Conservation (phyloP, 2,797 vertebrate genomes). For the Anabas testudineus region DNA sequence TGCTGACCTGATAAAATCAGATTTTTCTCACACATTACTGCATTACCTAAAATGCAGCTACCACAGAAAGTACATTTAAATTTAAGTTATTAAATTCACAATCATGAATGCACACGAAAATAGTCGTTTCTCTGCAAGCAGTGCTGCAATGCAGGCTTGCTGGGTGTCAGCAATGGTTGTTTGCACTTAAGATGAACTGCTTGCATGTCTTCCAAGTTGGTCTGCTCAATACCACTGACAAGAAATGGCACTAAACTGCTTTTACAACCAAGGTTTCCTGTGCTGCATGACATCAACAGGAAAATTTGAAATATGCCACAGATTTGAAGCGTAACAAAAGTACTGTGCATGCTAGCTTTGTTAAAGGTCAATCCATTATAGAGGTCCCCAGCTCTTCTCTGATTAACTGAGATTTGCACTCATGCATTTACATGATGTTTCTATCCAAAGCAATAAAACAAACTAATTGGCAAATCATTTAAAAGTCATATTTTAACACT, state of each 20-base stretch:
- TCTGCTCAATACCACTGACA: conserved; percentile 19
- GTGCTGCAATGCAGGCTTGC: conserved; percentile 22
- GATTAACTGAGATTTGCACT: conserved; percentile 19
- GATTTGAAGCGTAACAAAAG: conserved; percentile 6
- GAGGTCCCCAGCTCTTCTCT: conserved; percentile 19
- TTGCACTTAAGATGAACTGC: conserved; percentile 34
- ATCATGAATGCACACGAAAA: too few species aligned
- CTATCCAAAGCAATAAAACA: conserved; percentile 23
- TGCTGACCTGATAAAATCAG: conserved; percentile 33
- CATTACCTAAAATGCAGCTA: conserved; percentile 8
- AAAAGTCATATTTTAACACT: conserved; percentile 18
- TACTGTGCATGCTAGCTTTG: background rate
- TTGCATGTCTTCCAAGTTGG: conserved; percentile 22
- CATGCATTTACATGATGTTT: conserved; percentile 9
- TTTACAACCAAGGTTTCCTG: conserved; percentile 38
- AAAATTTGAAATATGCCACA: conserved; percentile 38
- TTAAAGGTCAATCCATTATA: conserved; percentile 31
- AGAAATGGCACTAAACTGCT: conserved; percentile 14
- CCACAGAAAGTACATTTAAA: conserved; percentile 18
- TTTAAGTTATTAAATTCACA: conserved; percentile 31
- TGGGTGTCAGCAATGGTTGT: conserved; percentile 28
- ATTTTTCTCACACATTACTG: conserved; percentile 27
- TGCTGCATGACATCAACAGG: conserved; percentile 45
- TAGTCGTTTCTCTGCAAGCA: too few species aligned
- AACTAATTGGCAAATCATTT: background rate